phyloP scores from a whole-genome alignment of 2,113 vertebrate genomes.

The Zosterops lateralis region DNA sequence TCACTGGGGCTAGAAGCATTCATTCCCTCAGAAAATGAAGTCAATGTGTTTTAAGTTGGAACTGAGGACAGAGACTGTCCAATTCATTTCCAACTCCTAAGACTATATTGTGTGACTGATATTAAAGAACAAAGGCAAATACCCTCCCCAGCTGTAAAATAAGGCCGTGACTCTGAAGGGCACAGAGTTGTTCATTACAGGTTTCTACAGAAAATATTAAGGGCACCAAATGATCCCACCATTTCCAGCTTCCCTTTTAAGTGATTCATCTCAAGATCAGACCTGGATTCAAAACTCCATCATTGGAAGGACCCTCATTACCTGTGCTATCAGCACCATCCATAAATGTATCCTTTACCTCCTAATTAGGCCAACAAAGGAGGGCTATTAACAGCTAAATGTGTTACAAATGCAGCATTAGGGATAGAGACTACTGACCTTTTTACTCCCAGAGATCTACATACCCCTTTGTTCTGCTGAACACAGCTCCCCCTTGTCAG shows the following conservation, averaged over 20 bases:
- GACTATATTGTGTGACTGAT: background rate
- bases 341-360: slow-evolving; percentile 45
- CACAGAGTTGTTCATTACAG: slow-evolving; percentile 16
- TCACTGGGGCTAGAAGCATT: background rate
- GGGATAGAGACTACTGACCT: slow-evolving; percentile 65
- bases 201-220: slow-evolving; percentile 33
- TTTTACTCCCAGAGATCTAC: slow-evolving; percentile 42
- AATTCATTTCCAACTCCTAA: slow-evolving; percentile 4
- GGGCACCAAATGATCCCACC: slow-evolving; percentile 18
- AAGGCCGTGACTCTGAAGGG: slow-evolving; percentile 37
- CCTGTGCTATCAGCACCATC: slow-evolving; percentile 44
- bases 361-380: slow-evolving; percentile 63
- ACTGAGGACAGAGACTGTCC: background rate
- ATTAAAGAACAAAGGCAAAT: slow-evolving; percentile 31
- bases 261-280: slow-evolving; percentile 46
- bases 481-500: slow-evolving; percentile 49
- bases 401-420: slow-evolving; percentile 56
- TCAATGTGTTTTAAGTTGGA: background rate
- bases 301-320: slow-evolving; percentile 43
- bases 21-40: slow-evolving; percentile 22
- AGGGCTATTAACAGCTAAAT: slow-evolving; percentile 57
- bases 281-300: slow-evolving; percentile 33
- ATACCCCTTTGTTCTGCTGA: slow-evolving; percentile 47
- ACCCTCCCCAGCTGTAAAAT: slow-evolving; percentile 48
- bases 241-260: slow-evolving; percentile 49